Evolutionary conservation across 2,113 vertebrate species (phyloP).

Genomic region (Monopterus albus): DNA sequence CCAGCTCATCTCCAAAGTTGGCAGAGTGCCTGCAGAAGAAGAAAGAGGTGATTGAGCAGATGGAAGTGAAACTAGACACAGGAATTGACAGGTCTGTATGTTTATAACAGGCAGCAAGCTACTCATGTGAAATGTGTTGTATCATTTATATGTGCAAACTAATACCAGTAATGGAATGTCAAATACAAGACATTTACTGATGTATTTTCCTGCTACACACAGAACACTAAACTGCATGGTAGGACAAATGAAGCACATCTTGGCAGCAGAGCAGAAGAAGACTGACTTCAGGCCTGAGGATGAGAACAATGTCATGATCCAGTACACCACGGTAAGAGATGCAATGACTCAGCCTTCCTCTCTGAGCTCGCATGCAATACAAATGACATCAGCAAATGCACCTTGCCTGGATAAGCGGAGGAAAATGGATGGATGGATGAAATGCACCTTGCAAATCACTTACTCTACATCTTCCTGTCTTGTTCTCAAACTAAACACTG

Average conservation of each 20-base stretch:
- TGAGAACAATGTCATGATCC: slow-evolving; percentile 97
- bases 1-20: slow-evolving; percentile 95
- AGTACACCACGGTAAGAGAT: slow-evolving; percentile 93
- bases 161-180: neutral
- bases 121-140: neutral
- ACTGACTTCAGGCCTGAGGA: slow-evolving; percentile 99
- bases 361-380: slow-evolving; percentile 18
- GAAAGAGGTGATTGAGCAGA: slow-evolving; percentile 98
- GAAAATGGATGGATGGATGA: too few relatives aligned
- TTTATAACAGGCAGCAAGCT: neutral
- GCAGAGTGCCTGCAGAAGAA: slow-evolving; percentile 99
- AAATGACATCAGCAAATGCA: slow-evolving; percentile 10
- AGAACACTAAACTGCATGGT: slow-evolving; percentile 99
- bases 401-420: too few relatives aligned
- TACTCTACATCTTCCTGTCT: too few relatives aligned
- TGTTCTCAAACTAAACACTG: neutral
- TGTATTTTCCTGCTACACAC: slow-evolving; percentile 6
- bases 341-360: neutral
- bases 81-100: slow-evolving; percentile 94
- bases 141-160: neutral
- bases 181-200: neutral
- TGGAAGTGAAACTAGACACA: slow-evolving; percentile 98
- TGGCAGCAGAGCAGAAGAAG: slow-evolving; percentile 97
- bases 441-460: neutral
- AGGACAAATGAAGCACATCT: slow-evolving; percentile 98